These are phyloP conservation scores for Spea multiplicata DNA, from an alignment of 2,113 vertebrate species.

Conservation along the genomic window DNA sequence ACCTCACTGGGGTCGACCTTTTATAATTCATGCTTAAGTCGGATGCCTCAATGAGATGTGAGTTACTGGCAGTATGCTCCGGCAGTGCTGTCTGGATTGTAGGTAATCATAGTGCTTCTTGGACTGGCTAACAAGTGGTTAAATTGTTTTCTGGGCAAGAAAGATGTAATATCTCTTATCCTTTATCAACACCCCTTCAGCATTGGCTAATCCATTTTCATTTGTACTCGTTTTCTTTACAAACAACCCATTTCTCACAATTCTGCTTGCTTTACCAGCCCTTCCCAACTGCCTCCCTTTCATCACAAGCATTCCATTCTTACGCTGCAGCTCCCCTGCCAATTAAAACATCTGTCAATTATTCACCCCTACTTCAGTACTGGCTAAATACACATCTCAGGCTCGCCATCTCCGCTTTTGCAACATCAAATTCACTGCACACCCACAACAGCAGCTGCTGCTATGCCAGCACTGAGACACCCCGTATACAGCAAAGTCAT, in stretches of 20 bases:
- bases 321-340: background rate
- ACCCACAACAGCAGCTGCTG: background rate
- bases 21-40: too few species aligned
- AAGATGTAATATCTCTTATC: too few species aligned
- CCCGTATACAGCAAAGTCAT: background rate
- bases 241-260: background rate
- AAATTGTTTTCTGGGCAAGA: too few species aligned
- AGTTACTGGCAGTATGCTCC: too few species aligned
- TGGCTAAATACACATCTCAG: background rate
- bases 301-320: background rate
- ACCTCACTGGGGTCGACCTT: too few species aligned
- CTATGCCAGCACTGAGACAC: background rate
- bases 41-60: too few species aligned
- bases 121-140: too few species aligned
- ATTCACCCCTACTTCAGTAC: background rate
- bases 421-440: background rate
- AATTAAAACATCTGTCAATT: background rate
- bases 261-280: background rate
- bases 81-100: too few species aligned
- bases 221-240: background rate
- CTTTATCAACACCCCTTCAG: background rate
- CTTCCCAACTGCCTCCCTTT: background rate
- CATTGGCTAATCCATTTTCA: background rate
- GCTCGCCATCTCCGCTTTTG: background rate
- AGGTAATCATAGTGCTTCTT: too few species aligned